Percentiles rank a stretch among this genome's conserved stretches.
These are phyloP conservation scores for Clarias macrocephalus DNA, from an alignment of 2,113 vertebrate genomes.

Conservation along the genomic window DNA sequence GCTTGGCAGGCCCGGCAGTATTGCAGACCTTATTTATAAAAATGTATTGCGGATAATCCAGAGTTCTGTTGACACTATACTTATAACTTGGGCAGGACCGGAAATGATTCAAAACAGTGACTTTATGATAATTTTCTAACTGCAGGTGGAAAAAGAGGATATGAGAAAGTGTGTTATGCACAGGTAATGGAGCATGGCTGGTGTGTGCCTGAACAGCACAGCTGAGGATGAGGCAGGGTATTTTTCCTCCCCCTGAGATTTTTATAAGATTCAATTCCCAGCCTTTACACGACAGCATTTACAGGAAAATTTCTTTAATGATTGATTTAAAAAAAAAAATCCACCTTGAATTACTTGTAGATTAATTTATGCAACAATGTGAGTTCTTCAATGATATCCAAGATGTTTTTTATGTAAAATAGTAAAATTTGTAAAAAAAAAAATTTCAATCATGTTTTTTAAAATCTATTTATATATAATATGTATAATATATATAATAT, in stretches of 20 bases:
- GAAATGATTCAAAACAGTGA: neutral
- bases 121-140: constrained; percentile 5
- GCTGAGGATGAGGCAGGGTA: neutral
- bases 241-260: neutral
- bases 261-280: neutral
- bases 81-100: neutral
- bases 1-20: constrained; percentile 55
- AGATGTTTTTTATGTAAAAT: neutral
- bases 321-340: neutral
- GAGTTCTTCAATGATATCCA: neutral
- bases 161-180: neutral
- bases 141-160: constrained; percentile 18
- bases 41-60: constrained; percentile 39
- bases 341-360: neutral
- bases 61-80: constrained; percentile 1
- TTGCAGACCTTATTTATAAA: constrained; percentile 34
- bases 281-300: neutral
- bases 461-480: no score
- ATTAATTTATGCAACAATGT: neutral
- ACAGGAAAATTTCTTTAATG: neutral
- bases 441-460: no score
- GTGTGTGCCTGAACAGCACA: neutral
- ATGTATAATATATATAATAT: no score
- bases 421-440: neutral
- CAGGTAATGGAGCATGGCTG: neutral